Conservation (phyloP, 2,888 invertebrate genomes). For the Hypena proboscidalis region DNA sequence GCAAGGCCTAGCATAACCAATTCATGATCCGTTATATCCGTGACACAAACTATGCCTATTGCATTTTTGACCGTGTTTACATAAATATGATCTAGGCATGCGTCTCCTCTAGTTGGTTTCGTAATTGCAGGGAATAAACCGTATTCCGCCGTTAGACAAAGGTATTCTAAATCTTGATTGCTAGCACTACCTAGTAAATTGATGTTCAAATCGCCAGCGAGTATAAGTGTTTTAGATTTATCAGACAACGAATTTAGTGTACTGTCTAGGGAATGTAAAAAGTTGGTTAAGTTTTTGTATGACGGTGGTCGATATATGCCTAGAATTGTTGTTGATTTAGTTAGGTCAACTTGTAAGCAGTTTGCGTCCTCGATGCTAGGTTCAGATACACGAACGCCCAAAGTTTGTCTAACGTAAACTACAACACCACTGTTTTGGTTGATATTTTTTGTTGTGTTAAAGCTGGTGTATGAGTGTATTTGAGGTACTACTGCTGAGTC, state of each 20-base stretch:
- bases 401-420: slow-evolving; percentile 11
- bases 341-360: slow-evolving; percentile 12
- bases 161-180: slow-evolving; percentile 3
- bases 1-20: not conserved
- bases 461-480: slow-evolving; percentile 6
- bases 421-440: slow-evolving; percentile 27
- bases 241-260: not conserved
- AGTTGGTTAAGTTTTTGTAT: slow-evolving; percentile 6
- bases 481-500: slow-evolving; percentile 11
- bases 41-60: slow-evolving; percentile 10
- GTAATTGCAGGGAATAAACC: slow-evolving; percentile 11
- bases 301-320: slow-evolving; percentile 26
- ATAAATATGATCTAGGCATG: slow-evolving; percentile 24
- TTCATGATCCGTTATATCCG: slow-evolving; percentile 3
- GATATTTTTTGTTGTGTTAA: slow-evolving; percentile 7
- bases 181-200: slow-evolving; percentile 4
- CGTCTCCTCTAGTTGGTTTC: slow-evolving; percentile 12
- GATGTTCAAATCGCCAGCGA: slow-evolving; percentile 28
- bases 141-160: slow-evolving; percentile 15
- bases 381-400: slow-evolving; percentile 13
- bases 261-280: slow-evolving; percentile 10
- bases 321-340: slow-evolving; percentile 1
- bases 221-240: slow-evolving; percentile 1
- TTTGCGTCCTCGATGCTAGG: slow-evolving; percentile 14
- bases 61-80: not conserved